Conservation (phyloP, 2,113 vertebrate genomes). For the Dicentrarchus labrax region DNA sequence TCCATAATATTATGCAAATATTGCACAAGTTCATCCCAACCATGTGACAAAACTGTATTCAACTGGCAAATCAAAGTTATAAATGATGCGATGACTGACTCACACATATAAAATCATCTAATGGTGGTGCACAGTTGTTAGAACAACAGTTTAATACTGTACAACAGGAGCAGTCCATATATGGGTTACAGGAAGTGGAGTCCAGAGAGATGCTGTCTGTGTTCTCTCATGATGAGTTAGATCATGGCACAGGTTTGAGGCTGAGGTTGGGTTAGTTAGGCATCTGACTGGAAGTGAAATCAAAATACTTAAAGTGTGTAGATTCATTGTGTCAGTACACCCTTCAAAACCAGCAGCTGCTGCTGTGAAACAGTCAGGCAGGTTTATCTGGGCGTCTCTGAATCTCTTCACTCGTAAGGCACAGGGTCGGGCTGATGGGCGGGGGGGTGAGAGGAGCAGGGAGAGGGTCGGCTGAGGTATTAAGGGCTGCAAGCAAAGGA, state of each 20-base stretch:
- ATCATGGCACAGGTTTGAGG: constrained; percentile 72
- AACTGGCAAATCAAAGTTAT: constrained; percentile 37
- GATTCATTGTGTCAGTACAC: constrained; percentile 5
- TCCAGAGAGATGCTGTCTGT: constrained; percentile 40
- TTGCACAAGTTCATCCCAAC: constrained; percentile 79
- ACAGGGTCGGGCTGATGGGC: constrained; percentile 48
- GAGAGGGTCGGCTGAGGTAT: constrained; percentile 66
- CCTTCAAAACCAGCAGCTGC: constrained; percentile 26
- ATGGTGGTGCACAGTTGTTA: constrained; percentile 37
- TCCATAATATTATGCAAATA: constrained; percentile 81
- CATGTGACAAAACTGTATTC: constrained; percentile 44
- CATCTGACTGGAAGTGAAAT: constrained; percentile 35
- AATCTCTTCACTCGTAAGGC: constrained; percentile 62
- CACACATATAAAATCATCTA: constrained; percentile 46
- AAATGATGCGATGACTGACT: constrained; percentile 28
- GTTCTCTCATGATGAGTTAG: constrained; percentile 76
- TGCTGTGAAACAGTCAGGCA: constrained; percentile 12
- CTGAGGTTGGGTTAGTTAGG: constrained; percentile 58
- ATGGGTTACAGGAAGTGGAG: constrained; percentile 55
- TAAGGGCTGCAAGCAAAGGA: constrained; percentile 84
- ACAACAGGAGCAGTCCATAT: constrained; percentile 30
- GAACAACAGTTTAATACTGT: constrained; percentile 48
- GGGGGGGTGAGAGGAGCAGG: constrained; percentile 40
- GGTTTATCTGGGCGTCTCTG: constrained; percentile 27
- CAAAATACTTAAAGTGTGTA: constrained; percentile 33